These are phyloP conservation scores for Nanger granti DNA, from an alignment of 2,113 vertebrate genomes.

Conservation along the genomic window DNA sequence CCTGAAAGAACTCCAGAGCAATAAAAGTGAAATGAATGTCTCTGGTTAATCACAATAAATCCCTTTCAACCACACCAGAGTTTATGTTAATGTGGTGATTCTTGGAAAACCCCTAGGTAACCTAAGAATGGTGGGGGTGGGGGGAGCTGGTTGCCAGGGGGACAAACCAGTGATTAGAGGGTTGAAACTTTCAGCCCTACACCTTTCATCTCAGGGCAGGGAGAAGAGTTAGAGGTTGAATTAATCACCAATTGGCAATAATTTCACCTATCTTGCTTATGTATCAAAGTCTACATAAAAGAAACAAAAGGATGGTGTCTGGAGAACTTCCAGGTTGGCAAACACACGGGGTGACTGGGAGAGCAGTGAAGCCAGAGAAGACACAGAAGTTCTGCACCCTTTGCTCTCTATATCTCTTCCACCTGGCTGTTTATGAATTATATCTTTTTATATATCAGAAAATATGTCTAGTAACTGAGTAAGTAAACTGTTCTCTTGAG, in stretches of 20 bases:
- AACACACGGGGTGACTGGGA: not conserved
- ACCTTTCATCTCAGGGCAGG: not conserved
- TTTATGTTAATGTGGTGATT: not conserved
- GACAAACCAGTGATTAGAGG: not conserved
- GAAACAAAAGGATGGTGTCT: not conserved
- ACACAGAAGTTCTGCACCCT: not conserved
- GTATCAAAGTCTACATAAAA: not conserved
- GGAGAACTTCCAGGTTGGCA: not conserved
- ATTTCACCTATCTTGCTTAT: not conserved
- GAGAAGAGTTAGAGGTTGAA: not conserved
- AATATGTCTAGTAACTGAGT: not conserved
- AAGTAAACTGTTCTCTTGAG: not conserved
- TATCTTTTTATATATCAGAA: not conserved
- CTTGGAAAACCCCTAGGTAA: not conserved
- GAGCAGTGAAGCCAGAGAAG: not conserved
- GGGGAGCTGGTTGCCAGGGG: not conserved
- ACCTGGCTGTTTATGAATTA: not conserved
- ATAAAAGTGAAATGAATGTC: not conserved
- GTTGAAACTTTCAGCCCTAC: not conserved
- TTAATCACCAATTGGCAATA: not conserved
- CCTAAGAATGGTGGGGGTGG: not conserved
- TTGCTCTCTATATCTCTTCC: not conserved
- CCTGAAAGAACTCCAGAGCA: not conserved
- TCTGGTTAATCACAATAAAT: not conserved
- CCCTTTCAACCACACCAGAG: not conserved